A percentile compares a stretch with the other conserved stretches of the same genome.
Conservation (phyloP, 53 echinoderm and acorn worm species). For the Echinometra lucunter region DNA sequence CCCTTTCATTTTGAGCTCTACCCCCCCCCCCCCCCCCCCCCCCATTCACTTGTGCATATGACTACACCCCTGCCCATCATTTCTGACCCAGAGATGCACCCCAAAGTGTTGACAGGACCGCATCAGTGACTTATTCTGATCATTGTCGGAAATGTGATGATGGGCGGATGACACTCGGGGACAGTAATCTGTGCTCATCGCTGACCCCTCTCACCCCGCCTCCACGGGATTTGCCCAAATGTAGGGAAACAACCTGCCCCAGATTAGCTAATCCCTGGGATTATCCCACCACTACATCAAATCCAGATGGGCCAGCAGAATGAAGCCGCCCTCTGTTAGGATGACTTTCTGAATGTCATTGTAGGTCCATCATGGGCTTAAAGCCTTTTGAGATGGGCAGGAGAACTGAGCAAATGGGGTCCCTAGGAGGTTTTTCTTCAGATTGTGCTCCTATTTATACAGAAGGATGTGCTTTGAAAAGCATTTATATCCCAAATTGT, state of each 20-base stretch:
- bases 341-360: conserved; percentile 46
- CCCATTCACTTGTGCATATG: not conserved
- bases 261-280: conserved; percentile 65
- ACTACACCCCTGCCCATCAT: not conserved
- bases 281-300: conserved; percentile 65
- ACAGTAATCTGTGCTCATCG: conserved; percentile 53
- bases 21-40: not conserved
- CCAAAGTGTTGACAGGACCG: conserved; percentile 23
- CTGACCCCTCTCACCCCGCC: not conserved
- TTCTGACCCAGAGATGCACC: conserved; percentile 16
- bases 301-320: conserved; percentile 49
- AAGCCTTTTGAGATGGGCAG: not conserved
- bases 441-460: not conserved
- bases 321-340: conserved; percentile 53
- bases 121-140: not conserved
- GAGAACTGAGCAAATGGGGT: not conserved
- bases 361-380: not conserved
- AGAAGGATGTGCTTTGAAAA: not conserved
- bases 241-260: conserved; percentile 48
- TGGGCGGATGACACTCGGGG: conserved; percentile 59
- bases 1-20: not conserved
- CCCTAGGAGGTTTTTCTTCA: not conserved
- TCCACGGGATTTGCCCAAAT: conserved; percentile 41
- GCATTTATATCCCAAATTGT: not conserved
- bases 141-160: conserved; percentile 24